Percentiles rank a stretch among this genome's conserved stretches.
These are phyloP conservation scores for Peribatodes rhomboidaria DNA, from an alignment of 2,888 invertebrate species.

Conservation along the genomic window DNA sequence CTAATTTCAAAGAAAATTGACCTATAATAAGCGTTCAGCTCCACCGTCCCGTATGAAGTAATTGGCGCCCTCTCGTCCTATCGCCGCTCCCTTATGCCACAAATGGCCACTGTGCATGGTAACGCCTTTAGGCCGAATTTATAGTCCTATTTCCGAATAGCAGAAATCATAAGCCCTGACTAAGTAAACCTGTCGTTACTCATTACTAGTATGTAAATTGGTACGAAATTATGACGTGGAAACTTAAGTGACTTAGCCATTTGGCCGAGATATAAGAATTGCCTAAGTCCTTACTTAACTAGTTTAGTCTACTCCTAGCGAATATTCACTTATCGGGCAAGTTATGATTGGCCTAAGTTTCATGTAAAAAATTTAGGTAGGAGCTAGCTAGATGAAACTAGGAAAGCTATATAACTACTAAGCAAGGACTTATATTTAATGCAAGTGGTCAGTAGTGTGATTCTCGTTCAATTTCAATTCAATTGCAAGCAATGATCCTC, in stretches of 20 bases:
- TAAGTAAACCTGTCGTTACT: slow-evolving; percentile 14
- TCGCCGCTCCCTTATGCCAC: slow-evolving; percentile 32
- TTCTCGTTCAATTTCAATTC: too few relatives aligned
- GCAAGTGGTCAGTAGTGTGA: too few relatives aligned
- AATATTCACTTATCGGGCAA: too few relatives aligned
- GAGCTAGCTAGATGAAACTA: too few relatives aligned
- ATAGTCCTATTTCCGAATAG: slow-evolving; percentile 56
- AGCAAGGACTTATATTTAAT: too few relatives aligned
- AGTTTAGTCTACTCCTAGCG: too few relatives aligned
- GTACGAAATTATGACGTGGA: not conserved
- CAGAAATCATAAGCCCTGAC: slow-evolving; percentile 48
- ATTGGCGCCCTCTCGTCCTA: slow-evolving; percentile 15
- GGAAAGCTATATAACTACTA: too few relatives aligned
- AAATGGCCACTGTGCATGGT: slow-evolving; percentile 51
- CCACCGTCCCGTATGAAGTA: not conserved
- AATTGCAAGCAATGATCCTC: too few relatives aligned
- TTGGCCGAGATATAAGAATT: too few relatives aligned
- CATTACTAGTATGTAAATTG: slow-evolving; percentile 2
- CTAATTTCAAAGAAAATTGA: not conserved
- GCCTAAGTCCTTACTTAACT: too few relatives aligned
- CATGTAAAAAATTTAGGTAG: too few relatives aligned
- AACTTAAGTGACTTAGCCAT: not conserved
- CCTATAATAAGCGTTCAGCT: not conserved
- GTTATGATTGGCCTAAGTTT: too few relatives aligned
- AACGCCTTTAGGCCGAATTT: slow-evolving; percentile 48